Evolutionary conservation across 2,113 vertebrate species (phyloP).

Genomic region (Corythornis vintsioides): DNA sequence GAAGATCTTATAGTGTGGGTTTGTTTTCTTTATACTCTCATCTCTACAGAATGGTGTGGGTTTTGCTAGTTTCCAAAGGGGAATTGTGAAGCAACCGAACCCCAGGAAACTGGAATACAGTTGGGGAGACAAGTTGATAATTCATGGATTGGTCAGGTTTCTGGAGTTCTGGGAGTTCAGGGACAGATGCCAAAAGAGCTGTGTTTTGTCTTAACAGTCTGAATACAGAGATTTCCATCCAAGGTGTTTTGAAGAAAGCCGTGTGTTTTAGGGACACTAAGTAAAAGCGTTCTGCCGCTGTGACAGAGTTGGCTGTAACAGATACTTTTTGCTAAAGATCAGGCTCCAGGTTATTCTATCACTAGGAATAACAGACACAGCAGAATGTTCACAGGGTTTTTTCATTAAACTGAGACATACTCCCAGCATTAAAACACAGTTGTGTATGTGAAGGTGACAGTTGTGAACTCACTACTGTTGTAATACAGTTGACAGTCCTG

Average conservation of each 20-base stretch:
- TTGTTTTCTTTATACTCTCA: not conserved
- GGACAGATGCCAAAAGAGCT: not conserved
- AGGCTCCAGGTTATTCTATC: conserved; percentile 43
- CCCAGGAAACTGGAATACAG: not conserved
- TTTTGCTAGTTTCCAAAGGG: not conserved
- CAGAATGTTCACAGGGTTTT: not conserved
- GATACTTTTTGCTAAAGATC: conserved; percentile 16
- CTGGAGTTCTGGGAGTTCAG: not conserved
- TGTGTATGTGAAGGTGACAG: not conserved
- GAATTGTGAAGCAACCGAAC: not conserved
- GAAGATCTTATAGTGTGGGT: not conserved
- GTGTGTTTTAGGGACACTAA: conserved; percentile 37
- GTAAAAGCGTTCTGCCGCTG: conserved; percentile 42
- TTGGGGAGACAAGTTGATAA: not conserved
- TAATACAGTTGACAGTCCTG: not conserved
- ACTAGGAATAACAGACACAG: conserved; percentile 8
- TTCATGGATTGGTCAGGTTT: not conserved
- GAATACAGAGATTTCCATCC: not conserved
- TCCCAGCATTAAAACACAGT: not conserved
- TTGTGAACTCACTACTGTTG: fast-evolving
- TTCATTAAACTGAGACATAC: not conserved
- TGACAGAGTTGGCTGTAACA: conserved; percentile 25
- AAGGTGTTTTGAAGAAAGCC: conserved; percentile 24
- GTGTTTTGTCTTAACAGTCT: not conserved
- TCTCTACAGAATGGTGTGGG: not conserved